A percentile compares a stretch with the other conserved stretches of the same genome.
phyloP scores from a whole-genome alignment of 2,113 vertebrate species.

The Pholis gunnellus region DNA sequence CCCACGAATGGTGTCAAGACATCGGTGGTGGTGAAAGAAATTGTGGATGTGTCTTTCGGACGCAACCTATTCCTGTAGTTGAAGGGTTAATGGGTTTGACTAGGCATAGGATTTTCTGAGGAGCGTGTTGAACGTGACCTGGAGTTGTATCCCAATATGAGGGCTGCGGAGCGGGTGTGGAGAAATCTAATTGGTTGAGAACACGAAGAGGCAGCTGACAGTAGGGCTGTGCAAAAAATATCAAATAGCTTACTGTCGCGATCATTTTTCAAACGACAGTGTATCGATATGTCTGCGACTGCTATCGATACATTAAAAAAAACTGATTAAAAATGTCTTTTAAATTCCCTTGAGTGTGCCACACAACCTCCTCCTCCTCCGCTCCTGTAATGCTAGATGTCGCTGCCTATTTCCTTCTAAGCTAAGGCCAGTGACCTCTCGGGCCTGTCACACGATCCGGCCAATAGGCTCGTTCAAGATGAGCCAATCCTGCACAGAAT shows the following conservation, averaged over 20 bases:
- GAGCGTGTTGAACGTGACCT: background rate
- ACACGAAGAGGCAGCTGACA: constrained; percentile 17
- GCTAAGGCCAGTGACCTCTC: too few relatives aligned
- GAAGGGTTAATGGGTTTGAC: constrained; percentile 21
- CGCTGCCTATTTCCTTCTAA: too few relatives aligned
- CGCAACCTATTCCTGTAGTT: background rate
- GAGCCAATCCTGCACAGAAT: too few relatives aligned
- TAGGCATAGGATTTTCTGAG: constrained; percentile 2
- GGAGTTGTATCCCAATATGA: background rate
- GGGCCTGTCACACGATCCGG: too few relatives aligned
- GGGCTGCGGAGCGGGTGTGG: background rate
- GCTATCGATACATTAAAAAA: background rate
- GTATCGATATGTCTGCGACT: background rate
- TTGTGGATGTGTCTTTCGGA: constrained; percentile 26
- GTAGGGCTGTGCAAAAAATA: background rate
- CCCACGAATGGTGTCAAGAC: constrained; percentile 17
- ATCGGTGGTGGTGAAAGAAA: constrained; percentile 3
- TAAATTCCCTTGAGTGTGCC: too few relatives aligned
- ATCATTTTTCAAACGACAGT: background rate
- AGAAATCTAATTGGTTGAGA: constrained; percentile 4
- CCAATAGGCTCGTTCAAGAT: too few relatives aligned
- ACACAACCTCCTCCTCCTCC: too few relatives aligned
- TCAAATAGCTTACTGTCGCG: background rate
- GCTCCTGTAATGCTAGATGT: too few relatives aligned
- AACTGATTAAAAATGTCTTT: too few relatives aligned